A percentile compares a stretch with the other conserved stretches of the same genome.
phyloP scores from a whole-genome alignment of 2,888 invertebrate genomes.

The Neocrepidodera transversa region DNA sequence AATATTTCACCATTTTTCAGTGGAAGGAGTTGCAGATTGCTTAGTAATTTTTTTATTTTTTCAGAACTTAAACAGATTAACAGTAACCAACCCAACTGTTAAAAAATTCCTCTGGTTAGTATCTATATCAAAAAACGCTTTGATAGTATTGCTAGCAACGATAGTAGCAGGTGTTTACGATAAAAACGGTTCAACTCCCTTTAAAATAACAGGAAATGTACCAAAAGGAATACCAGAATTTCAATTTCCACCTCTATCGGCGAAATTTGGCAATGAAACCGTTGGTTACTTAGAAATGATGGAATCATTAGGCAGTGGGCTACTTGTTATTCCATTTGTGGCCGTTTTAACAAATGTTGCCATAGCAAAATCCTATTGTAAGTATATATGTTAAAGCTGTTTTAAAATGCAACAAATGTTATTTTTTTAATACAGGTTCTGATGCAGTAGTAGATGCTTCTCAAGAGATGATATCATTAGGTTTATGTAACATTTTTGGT shows the following conservation, averaged over 20 bases:
- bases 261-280: constrained; percentile 66
- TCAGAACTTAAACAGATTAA: constrained; percentile 68
- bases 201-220: constrained; percentile 69
- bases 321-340: constrained; percentile 83
- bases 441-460: constrained; percentile 81
- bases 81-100: constrained; percentile 57
- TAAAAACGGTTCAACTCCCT: constrained; percentile 64
- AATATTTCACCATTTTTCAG: neutral
- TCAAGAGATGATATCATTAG: constrained; percentile 72
- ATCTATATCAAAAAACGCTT: constrained; percentile 80
- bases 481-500: constrained; percentile 79
- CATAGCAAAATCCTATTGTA: constrained; percentile 93
- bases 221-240: constrained; percentile 65
- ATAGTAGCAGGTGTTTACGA: constrained; percentile 48
- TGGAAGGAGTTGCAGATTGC: no score
- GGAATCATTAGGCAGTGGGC: constrained; percentile 75
- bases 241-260: constrained; percentile 72
- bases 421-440: constrained; percentile 62
- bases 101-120: constrained; percentile 74
- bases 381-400: constrained; percentile 54
- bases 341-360: constrained; percentile 92
- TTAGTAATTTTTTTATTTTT: no score
- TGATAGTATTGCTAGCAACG: constrained; percentile 73
- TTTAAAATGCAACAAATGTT: neutral
- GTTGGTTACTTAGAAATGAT: constrained; percentile 73